Percentiles rank a stretch among this genome's conserved stretches.
phyloP scores from a whole-genome alignment of 2,113 vertebrate genomes.

The Pelmatolapia mariae region DNA sequence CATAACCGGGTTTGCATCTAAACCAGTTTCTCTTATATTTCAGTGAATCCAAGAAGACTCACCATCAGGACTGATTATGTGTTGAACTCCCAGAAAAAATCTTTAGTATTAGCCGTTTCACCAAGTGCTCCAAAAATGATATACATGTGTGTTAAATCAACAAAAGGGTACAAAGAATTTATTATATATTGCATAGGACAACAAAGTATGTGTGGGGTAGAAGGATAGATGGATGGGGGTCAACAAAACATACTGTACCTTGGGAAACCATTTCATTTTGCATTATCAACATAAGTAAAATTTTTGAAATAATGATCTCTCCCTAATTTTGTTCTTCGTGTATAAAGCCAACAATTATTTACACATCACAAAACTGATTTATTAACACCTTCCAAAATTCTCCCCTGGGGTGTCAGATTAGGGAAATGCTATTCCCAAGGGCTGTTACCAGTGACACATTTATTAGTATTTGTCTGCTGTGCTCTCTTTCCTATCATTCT shows the following conservation, averaged over 20 bases:
- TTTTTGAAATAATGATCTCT: background rate
- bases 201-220: background rate
- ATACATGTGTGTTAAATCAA: background rate
- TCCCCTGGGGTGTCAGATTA: background rate
- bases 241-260: background rate
- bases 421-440: background rate
- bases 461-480: background rate
- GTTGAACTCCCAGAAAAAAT: background rate
- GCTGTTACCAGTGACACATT: background rate
- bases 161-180: background rate
- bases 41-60: background rate
- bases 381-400: background rate
- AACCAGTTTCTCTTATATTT: background rate
- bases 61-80: background rate
- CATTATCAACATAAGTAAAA: background rate
- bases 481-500: background rate
- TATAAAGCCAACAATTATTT: background rate
- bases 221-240: background rate
- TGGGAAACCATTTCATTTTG: background rate
- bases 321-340: background rate
- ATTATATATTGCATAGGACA: background rate
- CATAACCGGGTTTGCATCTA: background rate
- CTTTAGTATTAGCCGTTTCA: background rate
- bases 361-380: background rate
- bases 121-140: background rate